Evolutionary conservation across 2,888 invertebrate genomes (phyloP).

Genomic region (Elysia crispata): DNA sequence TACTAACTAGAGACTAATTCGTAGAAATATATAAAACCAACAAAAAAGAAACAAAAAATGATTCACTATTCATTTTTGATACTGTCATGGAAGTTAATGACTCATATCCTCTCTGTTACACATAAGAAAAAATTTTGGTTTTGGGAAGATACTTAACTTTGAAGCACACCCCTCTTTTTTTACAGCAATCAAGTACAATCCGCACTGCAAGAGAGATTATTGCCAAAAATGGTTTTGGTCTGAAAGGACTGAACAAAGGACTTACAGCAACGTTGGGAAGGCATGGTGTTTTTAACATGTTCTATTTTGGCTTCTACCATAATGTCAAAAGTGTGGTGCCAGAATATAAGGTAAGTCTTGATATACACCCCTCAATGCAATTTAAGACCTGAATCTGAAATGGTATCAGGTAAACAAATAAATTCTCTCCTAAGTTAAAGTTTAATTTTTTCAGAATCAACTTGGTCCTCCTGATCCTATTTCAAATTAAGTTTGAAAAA

Average conservation of each 20-base stretch:
- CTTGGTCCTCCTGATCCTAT: too few relatives aligned
- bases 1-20: not conserved
- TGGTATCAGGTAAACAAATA: too few relatives aligned
- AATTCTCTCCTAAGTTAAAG: not conserved
- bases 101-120: too few relatives aligned
- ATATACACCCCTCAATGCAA: too few relatives aligned
- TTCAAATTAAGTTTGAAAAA: too few relatives aligned
- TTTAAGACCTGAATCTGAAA: too few relatives aligned
- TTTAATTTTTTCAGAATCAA: not conserved
- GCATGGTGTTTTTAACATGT: conserved; percentile 94
- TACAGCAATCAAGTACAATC: conserved; percentile 83
- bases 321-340: conserved; percentile 86
- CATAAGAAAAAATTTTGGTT: not conserved
- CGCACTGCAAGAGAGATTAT: conserved; percentile 88
- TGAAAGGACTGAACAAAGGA: conserved; percentile 90
- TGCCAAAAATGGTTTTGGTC: conserved; percentile 86
- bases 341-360: conserved; percentile 66
- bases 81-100: not conserved
- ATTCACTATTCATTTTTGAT: too few relatives aligned
- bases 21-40: not conserved
- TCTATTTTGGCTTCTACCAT: conserved; percentile 97
- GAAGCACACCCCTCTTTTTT: too few relatives aligned
- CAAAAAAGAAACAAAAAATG: not conserved
- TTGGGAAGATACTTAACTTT: not conserved
- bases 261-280: conserved; percentile 91